Percentiles rank a stretch among this genome's conserved stretches.
phyloP scores from a whole-genome alignment of 2,888 invertebrate species.

The Steinernema scapterisci region DNA sequence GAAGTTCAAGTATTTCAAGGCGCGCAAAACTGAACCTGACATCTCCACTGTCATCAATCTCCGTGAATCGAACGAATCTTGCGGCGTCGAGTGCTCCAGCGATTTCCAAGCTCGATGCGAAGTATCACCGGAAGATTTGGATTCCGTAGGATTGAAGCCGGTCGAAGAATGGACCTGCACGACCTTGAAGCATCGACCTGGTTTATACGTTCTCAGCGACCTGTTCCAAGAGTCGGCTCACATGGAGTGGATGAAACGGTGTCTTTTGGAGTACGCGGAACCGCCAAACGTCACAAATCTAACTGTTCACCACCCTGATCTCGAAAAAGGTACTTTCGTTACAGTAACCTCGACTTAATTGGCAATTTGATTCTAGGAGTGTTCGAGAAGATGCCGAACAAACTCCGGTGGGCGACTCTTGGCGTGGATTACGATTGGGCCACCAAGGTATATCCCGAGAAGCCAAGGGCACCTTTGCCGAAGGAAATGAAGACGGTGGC shows the following conservation, averaged over 20 bases:
- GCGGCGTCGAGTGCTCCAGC: slow-evolving; percentile 35
- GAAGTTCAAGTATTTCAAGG: slow-evolving; percentile 81
- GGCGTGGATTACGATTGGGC: slow-evolving; percentile 99
- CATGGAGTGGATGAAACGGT: slow-evolving; percentile 68
- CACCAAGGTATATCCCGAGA: slow-evolving; percentile 77
- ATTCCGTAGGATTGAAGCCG: slow-evolving; percentile 30
- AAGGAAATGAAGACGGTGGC: slow-evolving; percentile 52
- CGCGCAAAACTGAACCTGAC: slow-evolving; percentile 75
- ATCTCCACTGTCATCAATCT: slow-evolving; percentile 75
- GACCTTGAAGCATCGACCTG: slow-evolving; percentile 47
- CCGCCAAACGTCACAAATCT: slow-evolving; percentile 69
- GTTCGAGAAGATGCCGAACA: slow-evolving; percentile 63
- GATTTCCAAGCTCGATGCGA: neutral
- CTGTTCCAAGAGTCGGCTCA: slow-evolving; percentile 65
- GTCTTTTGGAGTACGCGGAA: slow-evolving; percentile 67
- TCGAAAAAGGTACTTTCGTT: slow-evolving; percentile 31
- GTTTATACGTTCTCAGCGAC: slow-evolving; percentile 54
- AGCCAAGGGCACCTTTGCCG: slow-evolving; percentile 57
- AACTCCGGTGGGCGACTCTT: slow-evolving; percentile 88
- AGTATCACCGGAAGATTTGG: neutral
- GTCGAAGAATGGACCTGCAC: slow-evolving; percentile 49
- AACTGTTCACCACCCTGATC: slow-evolving; percentile 64
- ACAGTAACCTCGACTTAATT: slow-evolving; percentile 18
- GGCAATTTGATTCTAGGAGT: slow-evolving; percentile 38
- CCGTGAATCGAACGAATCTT: slow-evolving; percentile 35